phyloP scores from a whole-genome alignment of 2,113 vertebrate genomes.

The Romanogobio albipinnatus region DNA sequence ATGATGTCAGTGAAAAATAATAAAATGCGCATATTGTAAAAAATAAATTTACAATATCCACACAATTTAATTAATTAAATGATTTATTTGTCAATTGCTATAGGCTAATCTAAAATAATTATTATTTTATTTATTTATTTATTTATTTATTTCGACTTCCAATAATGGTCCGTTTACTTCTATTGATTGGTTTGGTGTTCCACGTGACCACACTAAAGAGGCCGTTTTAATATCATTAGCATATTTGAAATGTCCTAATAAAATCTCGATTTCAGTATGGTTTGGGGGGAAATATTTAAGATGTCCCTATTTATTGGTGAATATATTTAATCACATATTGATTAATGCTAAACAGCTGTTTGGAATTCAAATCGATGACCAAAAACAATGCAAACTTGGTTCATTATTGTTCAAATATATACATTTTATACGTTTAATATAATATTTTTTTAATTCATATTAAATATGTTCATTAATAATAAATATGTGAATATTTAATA shows the following conservation, averaged over 20 bases:
- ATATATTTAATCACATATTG: no score
- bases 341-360: no score
- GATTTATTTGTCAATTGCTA: background rate
- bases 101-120: background rate
- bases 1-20: background rate
- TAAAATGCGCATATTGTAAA: no score
- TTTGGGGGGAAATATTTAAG: no score
- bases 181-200: background rate
- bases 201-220: background rate
- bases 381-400: background rate
- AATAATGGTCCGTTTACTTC: background rate
- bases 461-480: background rate
- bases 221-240: background rate
- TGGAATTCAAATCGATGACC: background rate
- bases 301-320: no score
- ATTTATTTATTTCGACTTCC: background rate
- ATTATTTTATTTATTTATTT: background rate
- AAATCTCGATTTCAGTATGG: no score
- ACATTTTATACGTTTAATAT: no score
- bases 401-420: background rate
- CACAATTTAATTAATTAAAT: no score
- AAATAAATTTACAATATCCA: no score
- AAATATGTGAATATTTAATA: background rate
- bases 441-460: background rate
- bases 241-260: background rate